Base-by-base conservation (phyloP, 1,140 invertebrate species). In the Bombus fervidus region DNA sequence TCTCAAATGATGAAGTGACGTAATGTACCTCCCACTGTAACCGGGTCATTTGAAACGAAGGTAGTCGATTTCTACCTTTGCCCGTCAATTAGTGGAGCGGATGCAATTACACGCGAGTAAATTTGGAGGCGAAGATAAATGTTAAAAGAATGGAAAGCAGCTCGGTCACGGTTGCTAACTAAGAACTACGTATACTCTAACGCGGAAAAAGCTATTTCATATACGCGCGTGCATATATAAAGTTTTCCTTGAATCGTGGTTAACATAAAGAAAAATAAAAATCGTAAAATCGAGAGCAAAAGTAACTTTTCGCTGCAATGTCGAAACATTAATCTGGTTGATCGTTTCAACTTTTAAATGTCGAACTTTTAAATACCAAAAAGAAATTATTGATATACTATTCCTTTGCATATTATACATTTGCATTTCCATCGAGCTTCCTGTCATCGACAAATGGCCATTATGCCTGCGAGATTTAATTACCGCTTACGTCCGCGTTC, bases 51-150 rank as follows among this genome's bases (percentile, higher is more conserved):
- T 28, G 5, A 76, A 28, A 18, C n/a, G 15, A 31, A 13, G 57
- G 28, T 25, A 43, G 39, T 64, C 25, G 37, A 64, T n/a, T 37
- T 28, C n/a, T 10, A 31, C 57, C 18, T 41, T 78, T 64, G 28
- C 22, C 18, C 9, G 25, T 64, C 39, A 78, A 78, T 78, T 78
- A 41, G 25, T 0, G 37, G 3, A n/a, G 2, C 76, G 37, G 15
- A 78, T 43, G 59, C 76, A 78, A 39, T 39, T n/a, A 64, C 41
- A 10, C n/a, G 37, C 39, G 59, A 43, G 39, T 64, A 78, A 64
- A 78, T 64, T 39, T 43, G 4, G 69, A 41, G 37, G 12, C 28
- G 37, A 41, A 6, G 37, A 28, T 41, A 71, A 71, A 39, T 13
- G 37, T 39, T 25, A 28, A 28, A 37, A 25, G 34, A 69, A 37